Base-by-base conservation (phyloP, 1,140 invertebrate species). In the Cotesia glomerata region DNA sequence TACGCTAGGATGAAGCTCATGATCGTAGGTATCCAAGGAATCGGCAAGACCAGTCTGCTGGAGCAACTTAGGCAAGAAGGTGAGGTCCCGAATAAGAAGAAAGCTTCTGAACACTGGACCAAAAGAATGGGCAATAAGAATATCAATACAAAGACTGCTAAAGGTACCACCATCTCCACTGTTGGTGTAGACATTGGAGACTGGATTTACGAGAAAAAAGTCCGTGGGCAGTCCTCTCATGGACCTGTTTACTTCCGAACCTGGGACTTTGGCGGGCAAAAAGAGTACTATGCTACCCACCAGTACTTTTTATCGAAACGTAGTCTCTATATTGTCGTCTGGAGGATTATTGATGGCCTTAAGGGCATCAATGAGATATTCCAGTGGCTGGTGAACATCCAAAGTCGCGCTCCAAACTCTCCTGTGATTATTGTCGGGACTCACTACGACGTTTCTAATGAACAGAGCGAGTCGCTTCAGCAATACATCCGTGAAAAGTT, bases 191-290 rank as follows among this genome's bases (percentile, higher is more conserved):
- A 99, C 82, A 98, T 99, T 71, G 94, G 95, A 66, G 95, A 97
- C 80, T 99, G 94, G 96, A 89, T 94, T 7, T 97, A 95, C 84
- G 97, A 98, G 81, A 95, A 95, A 79, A 92, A 93, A 89, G 84
- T 89, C 2, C 81, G 91, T 26, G 89, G 89, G 2, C 90, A 92
- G 51, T 92, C 92, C 8, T 91, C 91, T 1, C 91, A 94, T 74
- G 97, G 97, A 0, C 92, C 96, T 0, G 93, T 99, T 58, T 93
- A 95, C n/a, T 99, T 99, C 87, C 89, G 97, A 69, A 99, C 97
- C 0, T 99, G 98, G 98, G 98, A 99, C 86, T 99, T 99, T 89
- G 97, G 97, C n/a, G 98, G 98, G 0, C 97, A 98, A 87, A 92
- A 93, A 80, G 97, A 98, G 82, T 97, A 97, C 82, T 99, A 99